Evolutionary conservation across 2,797 vertebrate genomes (phyloP), one percentile per base, ranked within the genome.

Genomic region (Halcyon smyrnensis): DNA sequence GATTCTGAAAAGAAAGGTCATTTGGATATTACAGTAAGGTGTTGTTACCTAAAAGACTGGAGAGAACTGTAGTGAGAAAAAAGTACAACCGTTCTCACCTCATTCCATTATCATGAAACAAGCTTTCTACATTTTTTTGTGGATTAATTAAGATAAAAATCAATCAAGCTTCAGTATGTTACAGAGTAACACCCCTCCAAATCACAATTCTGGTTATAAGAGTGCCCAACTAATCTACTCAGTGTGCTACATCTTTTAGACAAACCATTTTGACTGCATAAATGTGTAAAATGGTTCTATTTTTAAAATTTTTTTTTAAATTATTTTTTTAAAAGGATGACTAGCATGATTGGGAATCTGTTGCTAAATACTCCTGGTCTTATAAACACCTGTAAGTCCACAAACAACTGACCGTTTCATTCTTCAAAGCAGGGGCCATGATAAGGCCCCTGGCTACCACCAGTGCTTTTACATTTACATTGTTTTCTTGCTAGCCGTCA

Each of bases 1-100:
- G 99, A 95, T 98, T 99, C 99, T 99, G 96, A 32, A 91, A 97
- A 77, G 78, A 87, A 82, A 96, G 11, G 36, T 50, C 6, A 89
- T 82, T 76, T 60, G 21, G 32, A 24, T 67, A 53, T 84, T 88
- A 95, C 32, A 70, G 27, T 34, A 16, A 54, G 9, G 13, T 87
- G 18, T 56, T 68, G 60, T 4, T 36, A 46, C 18, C 68, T 71
- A 77, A 54, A 90, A 70, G 83, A 79, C 36, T 27, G n/a, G 57
- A 85, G 27, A 62, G 43, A 84, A 71, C 27, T 84, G 34, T 2
- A 19, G 10, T 11, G 4, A 57, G n/a, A 15, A 68, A 45, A 85
- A 21, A 36, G 5, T 11, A 62, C 30, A 30, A 62, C 77, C 39
- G 37, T 75, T 14, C 37, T 51, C 25, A 24, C 4, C 20, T 75